These are phyloP conservation scores for Cylas formicarius DNA, from an alignment of 1,140 invertebrate genomes.

Conservation along the genomic window DNA sequence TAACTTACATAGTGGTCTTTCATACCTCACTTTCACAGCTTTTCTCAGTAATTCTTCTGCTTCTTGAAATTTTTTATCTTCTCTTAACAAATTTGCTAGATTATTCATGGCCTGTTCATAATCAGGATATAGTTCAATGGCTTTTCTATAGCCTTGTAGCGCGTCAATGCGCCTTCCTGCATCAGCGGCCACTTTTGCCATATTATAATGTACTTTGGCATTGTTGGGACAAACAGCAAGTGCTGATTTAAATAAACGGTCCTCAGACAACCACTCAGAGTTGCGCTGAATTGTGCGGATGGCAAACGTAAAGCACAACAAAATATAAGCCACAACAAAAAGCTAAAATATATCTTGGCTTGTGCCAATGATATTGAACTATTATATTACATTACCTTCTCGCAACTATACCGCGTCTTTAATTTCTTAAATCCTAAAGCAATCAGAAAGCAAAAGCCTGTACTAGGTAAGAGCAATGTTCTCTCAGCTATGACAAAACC, in stretches of 20 bases:
- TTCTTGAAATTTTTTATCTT: slow-evolving; percentile 61
- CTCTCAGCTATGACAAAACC: slow-evolving; percentile 89
- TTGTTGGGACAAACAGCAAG: slow-evolving; percentile 74
- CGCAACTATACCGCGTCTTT: slow-evolving; percentile 25
- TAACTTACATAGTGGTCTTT: slow-evolving; percentile 14
- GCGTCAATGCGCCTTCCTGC: slow-evolving; percentile 60
- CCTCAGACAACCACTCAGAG: slow-evolving; percentile 72
- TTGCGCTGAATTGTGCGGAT: slow-evolving; percentile 56
- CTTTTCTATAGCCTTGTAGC: slow-evolving; percentile 60
- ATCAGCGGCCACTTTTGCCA: slow-evolving; percentile 81
- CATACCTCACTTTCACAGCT: slow-evolving; percentile 68
- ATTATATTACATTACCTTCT: slow-evolving; percentile 24
- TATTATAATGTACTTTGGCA: slow-evolving; percentile 95
- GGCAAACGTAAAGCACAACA: slow-evolving; percentile 45
- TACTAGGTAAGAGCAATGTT: slow-evolving; percentile 78
- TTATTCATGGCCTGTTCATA: slow-evolving; percentile 98
- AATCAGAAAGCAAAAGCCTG: slow-evolving; percentile 74
- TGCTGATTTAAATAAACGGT: slow-evolving; percentile 62
- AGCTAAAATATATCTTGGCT: slow-evolving; percentile 1
- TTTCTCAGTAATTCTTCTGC: slow-evolving; percentile 69
- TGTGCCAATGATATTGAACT: background rate
- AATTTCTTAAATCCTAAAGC: slow-evolving; percentile 52
- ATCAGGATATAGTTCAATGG: slow-evolving; percentile 62
- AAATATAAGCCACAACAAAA: slow-evolving; percentile 9
- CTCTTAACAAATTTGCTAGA: slow-evolving; percentile 85